Evolutionary conservation across 2,797 vertebrate species (phyloP), one percentile per base, ranked within the genome.

Genomic region (Vespertilio murinus): DNA sequence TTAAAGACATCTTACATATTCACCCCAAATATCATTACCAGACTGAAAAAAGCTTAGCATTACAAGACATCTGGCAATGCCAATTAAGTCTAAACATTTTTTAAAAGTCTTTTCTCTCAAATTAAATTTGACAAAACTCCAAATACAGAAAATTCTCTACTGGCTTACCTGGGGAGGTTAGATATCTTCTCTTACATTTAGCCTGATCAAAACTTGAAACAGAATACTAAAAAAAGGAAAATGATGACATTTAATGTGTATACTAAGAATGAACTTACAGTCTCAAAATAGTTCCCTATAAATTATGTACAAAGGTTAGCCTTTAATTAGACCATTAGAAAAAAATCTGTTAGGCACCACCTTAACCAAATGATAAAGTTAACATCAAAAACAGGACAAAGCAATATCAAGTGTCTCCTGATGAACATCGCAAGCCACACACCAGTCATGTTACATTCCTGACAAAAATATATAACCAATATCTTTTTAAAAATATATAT

Each of bases 91-190:
- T 52, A 56, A 90, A 88, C n/a, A 86, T 64, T 73, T 49, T 70
- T n/a, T 5, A 8, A 52, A 3, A 40, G 30, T 45, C 16, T 56
- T 56, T 35, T 81, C 18, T 81, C 12, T 87, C 65, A 92, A 90
- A 59, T 54, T 83, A 75, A 91, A 74, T 65, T 79, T 87, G 16
- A 56, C 80, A 87, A 92, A 91, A 59, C 45, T 1, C 74, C 65
- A 97, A 97, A 54, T 3, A 83, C 1, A 64, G 1, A 94, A 92
- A 90, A 87, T n/a, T 95, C 12, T 85, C 71, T 65, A 92, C 14
- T 33, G 6, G 20, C 93, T 96, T 98, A 98, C 98, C 98, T 97
- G 97, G 65, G 47, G 71, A 96, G 22, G 78, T 17, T 1, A 83
- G 8, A 77, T 91, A 92, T 52, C 71, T 97, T 96, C 94, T 97